Base-by-base conservation (phyloP, 2,888 invertebrate genomes). In the Orthosia gracilis region DNA sequence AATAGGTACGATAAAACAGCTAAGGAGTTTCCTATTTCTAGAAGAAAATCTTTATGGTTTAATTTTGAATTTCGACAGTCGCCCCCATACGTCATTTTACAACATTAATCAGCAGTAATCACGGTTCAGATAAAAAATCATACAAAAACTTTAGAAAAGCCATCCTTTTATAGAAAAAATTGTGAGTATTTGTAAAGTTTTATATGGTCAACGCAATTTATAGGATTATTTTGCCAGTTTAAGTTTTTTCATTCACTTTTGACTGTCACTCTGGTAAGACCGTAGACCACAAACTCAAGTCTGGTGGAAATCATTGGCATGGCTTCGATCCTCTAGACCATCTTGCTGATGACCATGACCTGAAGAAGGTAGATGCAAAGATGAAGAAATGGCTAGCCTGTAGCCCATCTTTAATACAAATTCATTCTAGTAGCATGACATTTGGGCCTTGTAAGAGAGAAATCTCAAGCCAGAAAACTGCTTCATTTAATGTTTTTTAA, bases 141-240 rank as follows among this genome's bases (percentile, higher is more conserved):
- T 17, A 40, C 0, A 69, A 85, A 76, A 69, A 73, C 59, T 63
- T 13, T 13, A 0, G n/a, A n/a, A 17, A 21, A 64, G 23, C 54
- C 21, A 31, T 17, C 23, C n/a, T 77, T 72, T 73, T 78, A 0
- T 83, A 73, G 11, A 67, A 82, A 82, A 66, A 17, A 57, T 70
- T 59, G 66, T 75, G 69, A 77, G 77, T 82, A 50, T 49, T 21
- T 54, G 7, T 18, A 17, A 59, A 15, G 5, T 21, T 57, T 58
- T 40, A 12, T 45, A 12, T 17, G 3, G n/a, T 7, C 4, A 15
- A 40, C 0, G 4, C 12, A 49, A 18, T 7, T 26, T 11, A 47
- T 47, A 40, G 5, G 9, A 7, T 5, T 54, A n/a, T 23, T 15
- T 23, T 55, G 23, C 0, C 4, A 59, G n/a, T 17, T 15, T n/a